A percentile compares a stretch with the other conserved stretches of the same genome.
These are phyloP conservation scores for Apteryx mantelli DNA, from an alignment of 2,113 vertebrate species.

Conservation along the genomic window DNA sequence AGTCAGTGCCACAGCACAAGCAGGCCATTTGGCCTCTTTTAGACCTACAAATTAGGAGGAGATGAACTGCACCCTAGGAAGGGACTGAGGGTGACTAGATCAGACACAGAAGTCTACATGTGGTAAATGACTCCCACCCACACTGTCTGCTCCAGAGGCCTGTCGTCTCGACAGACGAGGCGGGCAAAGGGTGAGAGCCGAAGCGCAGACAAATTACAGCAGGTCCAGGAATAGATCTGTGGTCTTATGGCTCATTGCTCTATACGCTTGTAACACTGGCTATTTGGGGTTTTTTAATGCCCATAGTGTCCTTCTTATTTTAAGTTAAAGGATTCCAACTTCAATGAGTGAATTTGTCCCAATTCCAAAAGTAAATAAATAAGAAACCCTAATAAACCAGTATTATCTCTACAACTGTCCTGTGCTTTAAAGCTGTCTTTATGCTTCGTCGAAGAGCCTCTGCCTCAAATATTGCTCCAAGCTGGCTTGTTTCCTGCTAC, in stretches of 20 bases:
- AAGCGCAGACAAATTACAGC: not conserved
- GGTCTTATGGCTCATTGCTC: not conserved
- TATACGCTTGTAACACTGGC: not conserved
- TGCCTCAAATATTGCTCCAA: slow-evolving; percentile 15
- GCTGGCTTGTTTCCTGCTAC: not conserved
- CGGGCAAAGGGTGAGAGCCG: not conserved
- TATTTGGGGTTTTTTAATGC: not conserved
- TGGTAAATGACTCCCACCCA: not conserved
- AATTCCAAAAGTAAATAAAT: not conserved
- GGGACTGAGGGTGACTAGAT: not conserved
- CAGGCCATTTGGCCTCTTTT: not conserved
- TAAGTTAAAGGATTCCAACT: not conserved
- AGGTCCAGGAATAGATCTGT: not conserved
- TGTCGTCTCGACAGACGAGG: accelerated
- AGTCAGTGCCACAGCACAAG: not conserved
- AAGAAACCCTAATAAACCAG: not conserved
- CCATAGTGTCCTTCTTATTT: not conserved
- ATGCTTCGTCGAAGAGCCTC: not conserved
- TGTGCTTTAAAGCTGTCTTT: not conserved
- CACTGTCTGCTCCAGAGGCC: accelerated
- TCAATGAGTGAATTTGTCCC: not conserved
- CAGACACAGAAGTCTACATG: not conserved
- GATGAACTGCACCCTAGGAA: not conserved
- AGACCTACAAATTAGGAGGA: not conserved
- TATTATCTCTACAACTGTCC: not conserved